Percentiles rank a stretch among this genome's conserved stretches.
phyloP scores from a whole-genome alignment of 1,140 invertebrate species.

The Oncopeltus fasciatus region DNA sequence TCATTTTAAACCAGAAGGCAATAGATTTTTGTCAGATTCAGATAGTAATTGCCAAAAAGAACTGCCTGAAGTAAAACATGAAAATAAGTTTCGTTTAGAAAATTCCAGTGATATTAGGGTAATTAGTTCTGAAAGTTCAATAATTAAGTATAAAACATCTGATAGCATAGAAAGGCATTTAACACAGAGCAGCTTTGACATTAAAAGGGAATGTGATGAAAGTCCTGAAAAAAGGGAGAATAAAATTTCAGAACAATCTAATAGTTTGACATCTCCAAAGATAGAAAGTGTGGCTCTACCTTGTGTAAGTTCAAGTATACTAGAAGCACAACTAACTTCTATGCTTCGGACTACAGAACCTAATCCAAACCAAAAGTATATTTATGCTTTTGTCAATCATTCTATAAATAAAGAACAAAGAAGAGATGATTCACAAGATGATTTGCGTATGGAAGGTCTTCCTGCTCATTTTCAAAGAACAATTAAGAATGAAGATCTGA shows the following conservation, averaged over 20 bases:
- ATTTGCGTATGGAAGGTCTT: constrained; percentile 18
- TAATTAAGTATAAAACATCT: neutral
- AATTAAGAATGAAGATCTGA: constrained; percentile 15
- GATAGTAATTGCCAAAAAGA: constrained; percentile 3
- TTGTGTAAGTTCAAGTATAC: constrained; percentile 22
- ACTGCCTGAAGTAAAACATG: neutral
- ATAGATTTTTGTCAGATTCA: neutral
- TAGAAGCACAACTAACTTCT: constrained; percentile 22
- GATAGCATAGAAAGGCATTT: constrained; percentile 1
- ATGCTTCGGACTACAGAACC: constrained; percentile 13
- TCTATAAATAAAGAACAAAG: constrained; percentile 3
- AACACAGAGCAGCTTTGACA: neutral
- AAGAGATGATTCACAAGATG: constrained; percentile 15
- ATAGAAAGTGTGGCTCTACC: constrained; percentile 3
- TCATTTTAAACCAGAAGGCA: neutral
- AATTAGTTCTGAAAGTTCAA: constrained; percentile 1
- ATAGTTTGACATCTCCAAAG: neutral
- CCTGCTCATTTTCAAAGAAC: constrained; percentile 18
- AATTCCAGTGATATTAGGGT: neutral
- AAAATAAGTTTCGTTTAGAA: neutral
- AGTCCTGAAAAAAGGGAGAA: neutral
- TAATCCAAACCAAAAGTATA: constrained; percentile 12
- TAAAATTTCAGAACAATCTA: neutral
- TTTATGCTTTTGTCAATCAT: constrained; percentile 13
- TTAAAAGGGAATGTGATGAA: neutral